Conservation (phyloP, 2,113 vertebrate genomes). For the Chaetodon trifascialis region DNA sequence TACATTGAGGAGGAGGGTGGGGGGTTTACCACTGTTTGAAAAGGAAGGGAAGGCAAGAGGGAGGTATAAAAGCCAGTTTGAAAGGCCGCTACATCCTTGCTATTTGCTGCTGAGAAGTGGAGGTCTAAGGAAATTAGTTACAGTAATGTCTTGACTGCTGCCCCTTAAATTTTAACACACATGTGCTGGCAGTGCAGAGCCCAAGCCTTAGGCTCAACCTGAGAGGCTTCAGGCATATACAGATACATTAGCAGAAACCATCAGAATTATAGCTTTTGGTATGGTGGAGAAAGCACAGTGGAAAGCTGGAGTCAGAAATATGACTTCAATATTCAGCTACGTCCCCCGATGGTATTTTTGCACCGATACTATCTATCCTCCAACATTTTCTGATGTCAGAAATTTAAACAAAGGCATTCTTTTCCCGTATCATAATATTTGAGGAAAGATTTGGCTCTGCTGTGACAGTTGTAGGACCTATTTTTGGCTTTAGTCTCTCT, state of each 20-base stretch:
- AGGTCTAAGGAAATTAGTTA: constrained; percentile 74
- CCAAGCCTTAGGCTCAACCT: constrained; percentile 14
- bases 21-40: constrained; percentile 43
- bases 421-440: neutral
- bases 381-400: constrained; percentile 17
- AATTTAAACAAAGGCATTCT: constrained; percentile 29
- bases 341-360: constrained; percentile 22
- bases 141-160: constrained; percentile 69
- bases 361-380: constrained; percentile 4
- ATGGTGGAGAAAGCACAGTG: neutral
- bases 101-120: constrained; percentile 78
- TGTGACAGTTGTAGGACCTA: constrained; percentile 13
- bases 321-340: constrained; percentile 35
- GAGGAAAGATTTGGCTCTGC: constrained; percentile 13
- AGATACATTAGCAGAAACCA: neutral
- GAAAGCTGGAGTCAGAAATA: constrained; percentile 24
- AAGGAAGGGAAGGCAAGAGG: constrained; percentile 60
- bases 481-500: constrained; percentile 30
- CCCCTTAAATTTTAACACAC: constrained; percentile 53
- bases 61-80: constrained; percentile 49
- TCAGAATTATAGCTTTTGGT: neutral
- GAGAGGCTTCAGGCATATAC: neutral
- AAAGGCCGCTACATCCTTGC: constrained; percentile 68
- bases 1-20: neutral
- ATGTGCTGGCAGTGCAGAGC: constrained; percentile 4